Evolutionary conservation across 2,888 invertebrate genomes (phyloP), one percentile per base, ranked within the genome.

Genomic region (Drosophila kambysellisi): DNA sequence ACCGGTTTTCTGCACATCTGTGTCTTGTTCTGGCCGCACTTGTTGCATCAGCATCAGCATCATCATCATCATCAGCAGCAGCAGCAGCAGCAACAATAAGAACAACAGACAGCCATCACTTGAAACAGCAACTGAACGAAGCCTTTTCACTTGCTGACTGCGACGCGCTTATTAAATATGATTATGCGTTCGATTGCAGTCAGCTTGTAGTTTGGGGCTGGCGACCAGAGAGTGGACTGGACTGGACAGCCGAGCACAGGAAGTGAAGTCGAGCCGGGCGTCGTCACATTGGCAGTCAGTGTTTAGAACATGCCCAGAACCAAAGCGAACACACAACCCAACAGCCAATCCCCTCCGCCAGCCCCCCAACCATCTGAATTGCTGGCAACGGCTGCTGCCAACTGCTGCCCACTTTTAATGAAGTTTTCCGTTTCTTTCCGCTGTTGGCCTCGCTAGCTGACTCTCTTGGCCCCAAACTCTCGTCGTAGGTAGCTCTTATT

Each of bases 1-100:
- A 91, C 91, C 78, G 79, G 89, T 91, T 87, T 79, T 61, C 62
- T 63, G 83, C 85, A 87, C 92, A 91, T 91, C 91, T 91, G 91
- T 84, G 79, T 77, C 79, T 82, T 77, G 78, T 88, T 84, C 91
- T 91, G 79, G 70, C 68, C 70, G 88, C 90, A 88, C 86, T 86
- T 86, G 90, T 89, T 89, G 90, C 90, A 80, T 76, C 88, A 88
- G 66, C 85, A 69, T 17, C 75, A 68, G 15, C 68, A 70, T 9
- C 70, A 69, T 9, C 57, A 72, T 6, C 65, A 61, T 17, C 69
- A 68, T 0, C 71, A 67, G 25, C 58, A 70, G 4, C 56, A 56
- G 9, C 50, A 67, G 20, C 41, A 50, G 9, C 60, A 59, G 62
- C n/a, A 43, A 35, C 37, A 48, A 25, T 54, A 53, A 48, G 32